These are phyloP conservation scores for Harpagoxenus sublaevis DNA, from an alignment of 2,888 invertebrate genomes.

Conservation along the genomic window DNA sequence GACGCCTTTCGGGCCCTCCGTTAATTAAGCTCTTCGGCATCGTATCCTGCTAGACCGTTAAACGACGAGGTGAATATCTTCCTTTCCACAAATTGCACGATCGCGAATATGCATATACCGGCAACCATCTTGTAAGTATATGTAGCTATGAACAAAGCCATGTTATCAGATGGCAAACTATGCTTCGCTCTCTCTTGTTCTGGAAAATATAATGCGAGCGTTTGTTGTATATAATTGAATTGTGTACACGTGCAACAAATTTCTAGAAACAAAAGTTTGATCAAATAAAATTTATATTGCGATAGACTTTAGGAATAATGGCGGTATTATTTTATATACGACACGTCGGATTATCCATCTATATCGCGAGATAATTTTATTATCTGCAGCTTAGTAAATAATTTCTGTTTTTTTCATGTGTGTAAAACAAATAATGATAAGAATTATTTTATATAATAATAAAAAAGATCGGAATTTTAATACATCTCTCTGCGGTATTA, in stretches of 20 bases:
- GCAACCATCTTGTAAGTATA: slow-evolving; percentile 14
- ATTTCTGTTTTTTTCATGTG: not conserved
- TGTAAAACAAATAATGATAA: not conserved
- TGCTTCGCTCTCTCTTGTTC: not conserved
- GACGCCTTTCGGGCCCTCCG: slow-evolving; percentile 40
- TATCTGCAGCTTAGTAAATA: not conserved
- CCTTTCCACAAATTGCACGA: slow-evolving; percentile 28
- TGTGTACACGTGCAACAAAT: too few species aligned
- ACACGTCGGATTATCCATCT: not conserved
- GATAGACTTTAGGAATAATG: not conserved
- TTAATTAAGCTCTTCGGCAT: slow-evolving; percentile 58
- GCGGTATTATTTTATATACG: not conserved
- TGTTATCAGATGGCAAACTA: slow-evolving; percentile 32
- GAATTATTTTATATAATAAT: not conserved
- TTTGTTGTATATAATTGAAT: not conserved
- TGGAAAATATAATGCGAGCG: not conserved
- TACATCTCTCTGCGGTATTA: not conserved
- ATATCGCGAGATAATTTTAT: not conserved
- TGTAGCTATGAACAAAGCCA: slow-evolving; percentile 6
- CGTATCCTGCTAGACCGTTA: slow-evolving; percentile 50
- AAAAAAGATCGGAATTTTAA: not conserved
- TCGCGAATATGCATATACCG: slow-evolving; percentile 21
- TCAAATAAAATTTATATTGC: not conserved
- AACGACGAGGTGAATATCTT: slow-evolving; percentile 31
- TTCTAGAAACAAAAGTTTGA: not conserved